phyloP scores from a whole-genome alignment of 2,113 vertebrate species.

The Glaucidium brasilianum region DNA sequence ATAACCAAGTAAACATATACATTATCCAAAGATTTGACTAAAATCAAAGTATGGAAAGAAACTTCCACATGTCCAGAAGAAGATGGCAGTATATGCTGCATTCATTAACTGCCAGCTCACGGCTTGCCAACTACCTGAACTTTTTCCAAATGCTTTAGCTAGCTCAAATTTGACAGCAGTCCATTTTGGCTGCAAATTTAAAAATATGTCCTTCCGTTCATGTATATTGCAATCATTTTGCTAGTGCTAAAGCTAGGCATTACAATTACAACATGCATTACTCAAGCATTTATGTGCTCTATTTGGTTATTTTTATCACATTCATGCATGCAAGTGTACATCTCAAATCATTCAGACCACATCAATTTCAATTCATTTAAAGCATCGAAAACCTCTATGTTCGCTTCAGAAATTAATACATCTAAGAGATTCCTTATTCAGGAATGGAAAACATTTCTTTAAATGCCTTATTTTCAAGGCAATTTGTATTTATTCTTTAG shows the following conservation, averaged over 20 bases:
- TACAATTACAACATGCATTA: constrained; percentile 52
- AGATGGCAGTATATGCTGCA: not conserved
- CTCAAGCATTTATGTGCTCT: constrained; percentile 12
- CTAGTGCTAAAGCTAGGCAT: not conserved
- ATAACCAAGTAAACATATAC: not conserved
- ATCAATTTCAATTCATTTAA: not conserved
- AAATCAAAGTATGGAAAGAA: not conserved
- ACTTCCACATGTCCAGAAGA: not conserved
- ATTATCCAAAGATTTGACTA: not conserved
- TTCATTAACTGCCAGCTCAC: not conserved
- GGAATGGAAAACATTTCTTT: not conserved
- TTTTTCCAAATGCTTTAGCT: constrained; percentile 36
- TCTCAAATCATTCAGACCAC: not conserved
- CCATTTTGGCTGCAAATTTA: constrained; percentile 38
- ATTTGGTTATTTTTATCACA: constrained; percentile 45
- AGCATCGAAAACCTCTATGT: not conserved
- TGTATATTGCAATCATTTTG: constrained; percentile 1
- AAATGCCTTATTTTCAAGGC: constrained; percentile 7
- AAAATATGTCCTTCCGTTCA: constrained; percentile 40
- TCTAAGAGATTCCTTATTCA: not conserved
- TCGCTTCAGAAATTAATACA: not conserved
- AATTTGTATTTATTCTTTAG: not conserved
- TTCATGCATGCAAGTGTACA: not conserved
- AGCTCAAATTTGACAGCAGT: constrained; percentile 39
- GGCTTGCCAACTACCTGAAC: constrained; percentile 39